phyloP scores from a whole-genome alignment of 1,140 invertebrate species.

The Papilio polyxenes region DNA sequence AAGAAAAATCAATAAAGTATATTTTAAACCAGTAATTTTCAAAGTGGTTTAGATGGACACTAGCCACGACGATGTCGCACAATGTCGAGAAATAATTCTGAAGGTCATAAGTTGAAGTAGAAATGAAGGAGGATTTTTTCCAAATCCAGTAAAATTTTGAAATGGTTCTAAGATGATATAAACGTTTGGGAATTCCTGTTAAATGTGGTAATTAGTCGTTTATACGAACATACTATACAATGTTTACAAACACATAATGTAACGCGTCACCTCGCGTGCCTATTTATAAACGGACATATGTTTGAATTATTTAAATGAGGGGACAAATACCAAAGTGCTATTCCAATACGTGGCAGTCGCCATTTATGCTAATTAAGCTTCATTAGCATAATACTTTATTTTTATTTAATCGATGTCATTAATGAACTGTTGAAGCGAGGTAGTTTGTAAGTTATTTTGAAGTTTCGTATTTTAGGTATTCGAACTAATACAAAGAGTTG shows the following conservation, averaged over 20 bases:
- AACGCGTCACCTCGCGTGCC: conserved; percentile 10
- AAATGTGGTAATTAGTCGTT: not conserved
- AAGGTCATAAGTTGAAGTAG: too few relatives aligned
- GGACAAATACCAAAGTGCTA: not conserved
- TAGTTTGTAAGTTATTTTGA: not conserved
- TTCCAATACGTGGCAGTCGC: not conserved
- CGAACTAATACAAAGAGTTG: too few relatives aligned
- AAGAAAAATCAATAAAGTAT: too few relatives aligned
- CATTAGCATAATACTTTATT: not conserved
- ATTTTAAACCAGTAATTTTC: too few relatives aligned
- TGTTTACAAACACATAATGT: not conserved
- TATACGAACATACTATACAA: not conserved
- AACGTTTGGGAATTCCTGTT: too few relatives aligned
- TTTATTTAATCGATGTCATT: not conserved
- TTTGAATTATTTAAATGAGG: conserved; percentile 23
- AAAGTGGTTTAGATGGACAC: too few relatives aligned
- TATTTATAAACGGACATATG: conserved; percentile 2
- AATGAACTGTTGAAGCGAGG: not conserved
- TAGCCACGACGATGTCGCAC: too few relatives aligned
- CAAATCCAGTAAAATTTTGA: too few relatives aligned
- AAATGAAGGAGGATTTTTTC: too few relatives aligned
- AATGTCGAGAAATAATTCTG: too few relatives aligned
- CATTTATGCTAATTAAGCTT: conserved; percentile 4
- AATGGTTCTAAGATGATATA: too few relatives aligned
- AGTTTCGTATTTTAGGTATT: too few relatives aligned